Percentiles rank a stretch among this genome's conserved stretches.
Conservation (phyloP, 2,797 vertebrate genomes). For the Monodelphis domestica region DNA sequence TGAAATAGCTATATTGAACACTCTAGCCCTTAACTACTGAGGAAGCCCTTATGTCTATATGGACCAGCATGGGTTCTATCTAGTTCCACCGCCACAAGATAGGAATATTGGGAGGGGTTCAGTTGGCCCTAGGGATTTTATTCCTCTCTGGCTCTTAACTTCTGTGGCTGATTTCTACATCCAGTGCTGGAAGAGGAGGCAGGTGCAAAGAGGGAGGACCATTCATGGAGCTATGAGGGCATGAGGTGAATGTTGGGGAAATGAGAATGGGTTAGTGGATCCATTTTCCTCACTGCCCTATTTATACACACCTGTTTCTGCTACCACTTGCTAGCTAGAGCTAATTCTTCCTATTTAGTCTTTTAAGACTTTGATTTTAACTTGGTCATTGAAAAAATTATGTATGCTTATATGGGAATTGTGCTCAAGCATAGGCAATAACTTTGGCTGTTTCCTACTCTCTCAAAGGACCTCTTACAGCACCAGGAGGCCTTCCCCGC, state of each 20-base stretch:
- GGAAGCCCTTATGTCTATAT: background rate
- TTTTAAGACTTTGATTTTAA: background rate
- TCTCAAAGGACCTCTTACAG: background rate
- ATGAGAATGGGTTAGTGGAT: background rate
- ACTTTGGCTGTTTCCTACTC: background rate
- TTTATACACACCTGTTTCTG: background rate
- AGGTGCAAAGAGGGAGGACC: background rate
- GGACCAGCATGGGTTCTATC: background rate
- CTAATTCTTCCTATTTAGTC: background rate
- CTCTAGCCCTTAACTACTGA: background rate
- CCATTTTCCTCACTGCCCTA: background rate
- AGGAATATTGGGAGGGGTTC: too few species aligned
- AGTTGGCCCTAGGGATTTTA: background rate
- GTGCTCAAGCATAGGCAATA: background rate
- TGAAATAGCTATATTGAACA: background rate
- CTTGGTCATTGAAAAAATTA: background rate
- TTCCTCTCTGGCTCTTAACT: background rate
- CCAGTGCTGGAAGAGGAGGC: background rate
- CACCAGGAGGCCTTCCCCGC: background rate
- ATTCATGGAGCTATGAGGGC: background rate
- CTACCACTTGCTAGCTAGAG: background rate
- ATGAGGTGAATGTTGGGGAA: background rate
- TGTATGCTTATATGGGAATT: background rate
- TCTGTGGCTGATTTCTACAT: background rate
- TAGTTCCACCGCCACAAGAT: background rate